These are phyloP conservation scores for Anas platyrhynchos DNA, from an alignment of 2,113 vertebrate genomes.

Conservation along the genomic window DNA sequence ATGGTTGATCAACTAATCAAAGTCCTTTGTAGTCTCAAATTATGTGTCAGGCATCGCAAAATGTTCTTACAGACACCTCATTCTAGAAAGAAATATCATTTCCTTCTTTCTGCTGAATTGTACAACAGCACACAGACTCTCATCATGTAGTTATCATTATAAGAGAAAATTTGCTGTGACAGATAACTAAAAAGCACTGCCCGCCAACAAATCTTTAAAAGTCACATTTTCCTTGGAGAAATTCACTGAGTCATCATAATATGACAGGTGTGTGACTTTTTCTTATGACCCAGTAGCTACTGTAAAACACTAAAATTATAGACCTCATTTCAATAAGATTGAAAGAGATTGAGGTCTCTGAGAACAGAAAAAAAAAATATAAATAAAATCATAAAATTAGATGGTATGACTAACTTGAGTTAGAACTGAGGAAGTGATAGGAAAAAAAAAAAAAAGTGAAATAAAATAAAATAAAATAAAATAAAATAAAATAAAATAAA, in stretches of 20 bases:
- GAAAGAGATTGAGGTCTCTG: not conserved
- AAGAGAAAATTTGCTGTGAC: conserved; percentile 17
- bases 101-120: conserved; percentile 17
- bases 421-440: not conserved
- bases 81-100: not conserved
- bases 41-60: not conserved
- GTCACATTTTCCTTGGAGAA: conserved; percentile 35
- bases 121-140: not conserved
- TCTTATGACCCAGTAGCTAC: not conserved
- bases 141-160: conserved; percentile 28
- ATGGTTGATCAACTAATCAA: conserved; percentile 39
- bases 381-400: not conserved
- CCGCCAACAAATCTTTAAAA: conserved; percentile 36
- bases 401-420: not conserved
- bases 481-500: not conserved
- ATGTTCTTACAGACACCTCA: not conserved
- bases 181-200: conserved; percentile 9
- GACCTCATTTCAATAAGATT: conserved; percentile 25
- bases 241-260: conserved; percentile 42
- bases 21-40: not conserved
- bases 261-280: conserved; percentile 38
- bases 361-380: conserved; percentile 12
- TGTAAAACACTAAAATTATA: conserved; percentile 42
- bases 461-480: not conserved
- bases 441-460: not conserved